A percentile compares a stretch with the other conserved stretches of the same genome.
Conservation (phyloP, 2,888 invertebrate genomes). For the Drosophila phalerata region DNA sequence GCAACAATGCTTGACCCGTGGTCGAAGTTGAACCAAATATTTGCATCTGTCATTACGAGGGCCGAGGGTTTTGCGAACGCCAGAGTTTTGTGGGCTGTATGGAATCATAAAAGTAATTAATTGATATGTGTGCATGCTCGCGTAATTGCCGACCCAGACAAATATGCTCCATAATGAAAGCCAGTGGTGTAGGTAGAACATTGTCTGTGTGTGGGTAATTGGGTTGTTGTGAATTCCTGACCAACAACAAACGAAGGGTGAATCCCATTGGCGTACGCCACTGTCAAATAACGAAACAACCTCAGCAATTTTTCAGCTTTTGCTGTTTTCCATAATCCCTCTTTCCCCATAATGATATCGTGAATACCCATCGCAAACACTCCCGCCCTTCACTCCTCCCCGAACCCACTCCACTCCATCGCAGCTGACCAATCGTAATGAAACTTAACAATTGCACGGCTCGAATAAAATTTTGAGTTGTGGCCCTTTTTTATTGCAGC, state of each 20-base stretch:
- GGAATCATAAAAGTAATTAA: slow-evolving; percentile 79
- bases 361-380: background rate
- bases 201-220: no score
- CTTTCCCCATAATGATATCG: background rate
- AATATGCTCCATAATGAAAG: slow-evolving; percentile 60
- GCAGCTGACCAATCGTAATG: slow-evolving; percentile 45
- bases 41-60: slow-evolving; percentile 66
- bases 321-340: slow-evolving; percentile 50
- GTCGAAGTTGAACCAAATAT: slow-evolving; percentile 60
- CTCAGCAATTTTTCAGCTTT: slow-evolving; percentile 66
- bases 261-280: background rate
- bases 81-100: slow-evolving; percentile 43
- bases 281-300: slow-evolving; percentile 40
- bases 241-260: no score
- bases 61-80: slow-evolving; percentile 23
- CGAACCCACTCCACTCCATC: background rate
- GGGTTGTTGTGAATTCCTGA: background rate
- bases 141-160: slow-evolving; percentile 68
- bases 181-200: background rate
- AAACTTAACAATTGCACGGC: slow-evolving; percentile 74
- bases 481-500: slow-evolving; percentile 73
- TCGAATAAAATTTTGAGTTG: slow-evolving; percentile 75
- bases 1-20: slow-evolving; percentile 29
- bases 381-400: background rate
- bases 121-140: slow-evolving; percentile 63